These are phyloP conservation scores for Speoplatyrhinus poulsoni DNA, from an alignment of 2,113 vertebrate species.

Conservation along the genomic window DNA sequence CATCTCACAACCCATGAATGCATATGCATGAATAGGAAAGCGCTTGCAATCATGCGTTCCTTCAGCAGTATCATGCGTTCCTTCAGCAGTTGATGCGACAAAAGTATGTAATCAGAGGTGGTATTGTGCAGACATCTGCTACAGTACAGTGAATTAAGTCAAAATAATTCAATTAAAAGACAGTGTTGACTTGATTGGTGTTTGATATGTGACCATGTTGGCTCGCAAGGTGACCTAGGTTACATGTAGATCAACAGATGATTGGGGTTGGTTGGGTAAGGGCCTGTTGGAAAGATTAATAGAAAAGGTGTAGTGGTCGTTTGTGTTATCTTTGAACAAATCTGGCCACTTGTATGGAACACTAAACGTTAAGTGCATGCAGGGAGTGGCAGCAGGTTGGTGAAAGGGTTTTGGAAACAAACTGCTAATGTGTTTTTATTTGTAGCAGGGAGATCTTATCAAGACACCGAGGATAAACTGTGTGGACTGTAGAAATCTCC, in stretches of 20 bases:
- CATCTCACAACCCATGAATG: no score
- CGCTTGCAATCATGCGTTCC: no score
- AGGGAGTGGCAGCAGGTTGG: conserved; percentile 15
- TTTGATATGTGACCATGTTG: no score
- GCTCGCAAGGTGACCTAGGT: conserved; percentile 8
- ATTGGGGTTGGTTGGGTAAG: not conserved
- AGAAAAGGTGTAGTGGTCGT: conserved; percentile 49
- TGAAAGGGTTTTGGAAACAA: conserved; percentile 65
- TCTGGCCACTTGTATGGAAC: conserved; percentile 59
- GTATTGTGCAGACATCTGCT: no score
- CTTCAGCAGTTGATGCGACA: no score
- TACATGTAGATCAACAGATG: conserved; percentile 4
- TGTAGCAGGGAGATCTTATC: conserved; percentile 68
- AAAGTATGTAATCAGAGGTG: no score
- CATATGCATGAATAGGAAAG: no score
- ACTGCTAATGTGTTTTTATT: conserved; percentile 75
- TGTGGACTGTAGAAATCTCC: conserved; percentile 57
- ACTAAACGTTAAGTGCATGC: not conserved
- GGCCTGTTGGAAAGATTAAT: conserved; percentile 37
- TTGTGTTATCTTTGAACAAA: conserved; percentile 62
- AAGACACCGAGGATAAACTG: conserved; percentile 48
- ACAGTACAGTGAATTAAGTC: no score
- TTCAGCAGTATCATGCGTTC: no score
- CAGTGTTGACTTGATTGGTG: no score
- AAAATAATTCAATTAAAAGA: no score